Base-by-base conservation (phyloP, 1,140 invertebrate species). In the Calliopsis andreniformis region DNA sequence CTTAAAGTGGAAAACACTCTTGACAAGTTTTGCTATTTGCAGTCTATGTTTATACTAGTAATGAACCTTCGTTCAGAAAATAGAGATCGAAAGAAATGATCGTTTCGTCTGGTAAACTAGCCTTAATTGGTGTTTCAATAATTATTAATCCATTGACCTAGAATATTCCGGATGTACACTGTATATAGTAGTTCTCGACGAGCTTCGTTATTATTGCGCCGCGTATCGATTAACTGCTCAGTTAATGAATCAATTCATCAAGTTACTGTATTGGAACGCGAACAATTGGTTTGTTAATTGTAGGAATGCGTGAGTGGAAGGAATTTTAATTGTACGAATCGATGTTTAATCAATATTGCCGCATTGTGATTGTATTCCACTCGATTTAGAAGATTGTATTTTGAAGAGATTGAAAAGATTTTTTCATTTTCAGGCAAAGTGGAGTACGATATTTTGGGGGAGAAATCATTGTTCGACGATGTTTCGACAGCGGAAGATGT, bases 391-490 rank as follows among this genome's bases (percentile, higher is more conserved):
- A 0, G 6, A 6, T 3, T 18, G 23, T 3, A 4, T n/a, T 30
- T 53, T 28, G 5, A 35, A 35, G 0, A 28, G 7, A 10, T 58
- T 18, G 5, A 10, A 14, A 20, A 30, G 20, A 7, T 64, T 6
- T 42, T 45, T 56, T 25, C 58, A 32, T 28, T 69, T 78, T 5
- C 20, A 84, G 82, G 39, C 18, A 68, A 71, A 23, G 32, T 77
- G n/a, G 82, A 86, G 23, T 51, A 82, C 18, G 85, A 82, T 58
- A 67, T 66, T 30, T 77, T 80, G 30, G 58, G 76, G 25, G 78
- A 81, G 18, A 87, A 86, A 61, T 56, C 70, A 18, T 25, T 59
- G 25, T 76, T 86, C 28, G 80, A 83, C 18, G 66, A 68, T n/a
- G 56, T 76, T 12, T 63, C 71, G 25, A 30, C 30, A 3, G 55